Evolutionary conservation across 2,113 vertebrate species (phyloP).

Genomic region (Setophaga coronata): DNA sequence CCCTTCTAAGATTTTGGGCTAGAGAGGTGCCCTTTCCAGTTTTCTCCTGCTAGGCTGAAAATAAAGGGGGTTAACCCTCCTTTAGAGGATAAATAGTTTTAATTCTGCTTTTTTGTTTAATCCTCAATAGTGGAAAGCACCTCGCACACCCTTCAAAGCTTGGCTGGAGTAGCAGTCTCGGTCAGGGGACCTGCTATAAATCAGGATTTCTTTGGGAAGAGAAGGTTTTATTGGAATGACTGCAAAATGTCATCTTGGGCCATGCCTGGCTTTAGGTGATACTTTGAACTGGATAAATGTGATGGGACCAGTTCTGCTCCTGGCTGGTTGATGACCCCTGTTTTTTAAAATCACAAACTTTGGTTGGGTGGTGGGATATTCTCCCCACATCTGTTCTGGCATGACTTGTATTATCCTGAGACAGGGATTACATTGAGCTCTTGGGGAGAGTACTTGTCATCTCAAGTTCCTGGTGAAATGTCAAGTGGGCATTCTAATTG

Average conservation of each 20-base stretch:
- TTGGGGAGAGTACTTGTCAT: background rate
- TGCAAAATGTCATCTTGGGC: background rate
- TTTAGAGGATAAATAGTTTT: background rate
- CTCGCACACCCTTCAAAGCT: background rate
- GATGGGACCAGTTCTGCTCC: background rate
- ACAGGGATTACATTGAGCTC: background rate
- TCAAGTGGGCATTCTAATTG: background rate
- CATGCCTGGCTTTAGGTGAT: background rate
- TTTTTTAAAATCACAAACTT: background rate
- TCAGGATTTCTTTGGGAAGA: background rate
- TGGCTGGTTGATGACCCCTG: background rate
- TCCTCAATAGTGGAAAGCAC: background rate
- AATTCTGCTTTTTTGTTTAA: background rate
- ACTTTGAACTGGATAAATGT: background rate
- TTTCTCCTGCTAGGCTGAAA: background rate
- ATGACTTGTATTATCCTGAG: background rate
- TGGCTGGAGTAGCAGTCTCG: background rate
- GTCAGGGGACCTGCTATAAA: background rate
- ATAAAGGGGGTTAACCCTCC: background rate
- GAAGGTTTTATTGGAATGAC: background rate
- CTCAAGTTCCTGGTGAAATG: background rate
- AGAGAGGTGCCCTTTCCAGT: background rate
- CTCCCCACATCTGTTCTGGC: background rate
- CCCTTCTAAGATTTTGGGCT: background rate
- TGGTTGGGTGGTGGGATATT: background rate